Base-by-base conservation (phyloP, 2,888 invertebrate genomes). In the Thyatira batis region DNA sequence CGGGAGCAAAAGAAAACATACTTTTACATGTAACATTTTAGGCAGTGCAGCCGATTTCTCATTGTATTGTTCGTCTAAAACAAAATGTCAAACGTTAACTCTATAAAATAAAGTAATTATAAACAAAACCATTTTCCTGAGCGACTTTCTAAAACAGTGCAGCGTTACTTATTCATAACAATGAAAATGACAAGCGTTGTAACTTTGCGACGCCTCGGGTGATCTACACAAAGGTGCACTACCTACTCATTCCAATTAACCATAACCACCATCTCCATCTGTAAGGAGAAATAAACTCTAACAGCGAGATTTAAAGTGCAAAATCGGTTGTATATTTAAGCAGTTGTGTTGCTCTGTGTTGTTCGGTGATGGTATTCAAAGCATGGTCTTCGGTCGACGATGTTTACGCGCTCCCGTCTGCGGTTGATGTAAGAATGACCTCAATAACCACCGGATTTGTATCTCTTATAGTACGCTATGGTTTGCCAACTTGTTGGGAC, bases 191-290 rank as follows among this genome's bases (percentile, higher is more conserved):
- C 65, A 65, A 60, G 50, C 65, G 59, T 58, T 60, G 63, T 69
- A 69, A 70, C 72, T 70, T 69, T 60, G 61, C 65, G 57, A 62
- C 67, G 73, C 77, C 68, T 61, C 56, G 58, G 66, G 73, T 69
- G 57, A 61, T 58, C 64, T 67, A 57, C 67, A 69, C 70, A 75
- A 76, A 75, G 73, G 69, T 69, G 66, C 67, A 63, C 73, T 71
- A 65, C 61, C 63, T 63, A 51, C 52, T 52, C 52, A 44, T 49
- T 52, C 48, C 25, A 48, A 27, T 48, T 27, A 33, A 51, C 20
- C 27, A 21, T 45, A 17, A 49, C 39, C 30, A 21, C 13, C 11
- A 39, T 20, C 6, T 39, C n/a, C 9, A 0, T 1, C 6, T 13
- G 4, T 13, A 46, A 3, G n/a, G 5, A 3, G 62, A 55, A 55